phyloP scores from a whole-genome alignment of 1,140 invertebrate genomes.

The Polypedilum vanderplanki region DNA sequence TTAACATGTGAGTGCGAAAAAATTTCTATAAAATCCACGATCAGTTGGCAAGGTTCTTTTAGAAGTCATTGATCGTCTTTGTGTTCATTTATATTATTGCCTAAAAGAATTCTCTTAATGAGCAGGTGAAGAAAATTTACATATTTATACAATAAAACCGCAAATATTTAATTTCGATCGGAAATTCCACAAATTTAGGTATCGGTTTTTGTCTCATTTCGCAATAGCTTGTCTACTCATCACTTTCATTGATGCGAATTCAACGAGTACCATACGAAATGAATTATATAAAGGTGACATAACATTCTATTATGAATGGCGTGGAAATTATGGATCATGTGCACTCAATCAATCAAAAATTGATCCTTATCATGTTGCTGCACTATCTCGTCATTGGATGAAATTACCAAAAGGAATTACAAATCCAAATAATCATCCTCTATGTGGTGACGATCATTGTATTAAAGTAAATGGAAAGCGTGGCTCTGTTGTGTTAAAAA shows the following conservation, averaged over 20 bases:
- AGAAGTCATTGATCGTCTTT: too few relatives aligned
- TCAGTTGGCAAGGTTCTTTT: too few relatives aligned
- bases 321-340: slow-evolving; percentile 12
- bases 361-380: not conserved
- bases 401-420: not conserved
- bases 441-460: not conserved
- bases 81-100: too few relatives aligned
- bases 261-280: not conserved
- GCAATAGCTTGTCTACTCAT: not conserved
- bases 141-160: too few relatives aligned
- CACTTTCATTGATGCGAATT: not conserved
- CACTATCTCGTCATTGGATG: not conserved
- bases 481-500: not conserved
- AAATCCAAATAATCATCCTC: slow-evolving; percentile 26
- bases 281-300: not conserved
- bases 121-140: too few relatives aligned
- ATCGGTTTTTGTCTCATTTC: not conserved
- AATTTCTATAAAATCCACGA: too few relatives aligned
- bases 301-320: slow-evolving; percentile 22
- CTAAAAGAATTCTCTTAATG: too few relatives aligned
- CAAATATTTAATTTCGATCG: not conserved
- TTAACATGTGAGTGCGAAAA: too few relatives aligned
- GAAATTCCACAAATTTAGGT: not conserved
- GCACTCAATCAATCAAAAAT: not conserved
- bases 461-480: not conserved